Percentiles rank a stretch among this genome's conserved stretches.
These are phyloP conservation scores for Heliocidaris erythrogramma DNA, from an alignment of 35 echinoderm and acorn worm genomes.

Conservation along the genomic window DNA sequence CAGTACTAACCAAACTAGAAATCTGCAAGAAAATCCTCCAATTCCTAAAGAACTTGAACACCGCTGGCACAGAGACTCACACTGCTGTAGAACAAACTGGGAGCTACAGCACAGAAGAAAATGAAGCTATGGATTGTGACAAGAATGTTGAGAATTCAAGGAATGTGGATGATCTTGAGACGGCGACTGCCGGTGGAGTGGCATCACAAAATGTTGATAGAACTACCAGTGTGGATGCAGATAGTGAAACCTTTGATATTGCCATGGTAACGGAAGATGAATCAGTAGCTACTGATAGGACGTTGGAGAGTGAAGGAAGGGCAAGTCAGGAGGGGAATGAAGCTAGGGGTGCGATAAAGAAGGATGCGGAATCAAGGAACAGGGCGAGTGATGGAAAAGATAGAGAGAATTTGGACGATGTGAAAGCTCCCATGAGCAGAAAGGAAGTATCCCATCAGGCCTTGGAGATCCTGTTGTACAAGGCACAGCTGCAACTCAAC, in stretches of 20 bases:
- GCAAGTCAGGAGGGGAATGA: background rate
- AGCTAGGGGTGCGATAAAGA: background rate
- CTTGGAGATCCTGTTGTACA: slow-evolving; percentile 42
- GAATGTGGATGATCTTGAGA: background rate
- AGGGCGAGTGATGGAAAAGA: background rate
- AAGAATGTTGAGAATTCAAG: background rate
- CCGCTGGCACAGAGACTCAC: background rate
- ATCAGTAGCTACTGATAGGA: background rate
- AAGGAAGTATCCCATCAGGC: background rate
- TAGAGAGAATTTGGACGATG: background rate
- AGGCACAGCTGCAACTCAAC: background rate
- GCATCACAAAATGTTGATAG: background rate
- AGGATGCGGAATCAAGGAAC: background rate
- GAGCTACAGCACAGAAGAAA: background rate
- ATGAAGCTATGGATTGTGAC: background rate
- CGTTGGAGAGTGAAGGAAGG: background rate
- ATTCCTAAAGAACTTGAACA: background rate
- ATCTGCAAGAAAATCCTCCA: slow-evolving; percentile 29
- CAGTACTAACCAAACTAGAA: slow-evolving; percentile 25
- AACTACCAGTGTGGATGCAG: background rate
- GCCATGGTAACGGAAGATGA: background rate
- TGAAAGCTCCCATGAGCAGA: background rate
- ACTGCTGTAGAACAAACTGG: background rate
- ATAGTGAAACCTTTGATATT: background rate
- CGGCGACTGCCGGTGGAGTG: background rate